These are phyloP conservation scores for Molossus molossus DNA, from an alignment of 2,797 vertebrate genomes.

Conservation along the genomic window DNA sequence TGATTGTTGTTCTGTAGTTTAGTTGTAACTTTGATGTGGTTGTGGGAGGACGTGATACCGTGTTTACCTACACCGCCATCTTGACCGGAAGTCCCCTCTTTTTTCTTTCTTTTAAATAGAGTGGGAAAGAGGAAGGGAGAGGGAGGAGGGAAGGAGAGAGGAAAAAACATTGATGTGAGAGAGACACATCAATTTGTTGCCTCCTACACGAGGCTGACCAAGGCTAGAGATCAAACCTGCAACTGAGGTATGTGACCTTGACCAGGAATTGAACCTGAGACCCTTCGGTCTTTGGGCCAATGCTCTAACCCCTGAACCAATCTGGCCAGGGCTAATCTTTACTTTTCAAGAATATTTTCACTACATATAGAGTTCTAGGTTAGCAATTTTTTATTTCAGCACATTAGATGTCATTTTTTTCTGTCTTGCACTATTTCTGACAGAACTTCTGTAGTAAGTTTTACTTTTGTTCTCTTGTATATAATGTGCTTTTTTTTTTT, in stretches of 20 bases:
- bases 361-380: neutral
- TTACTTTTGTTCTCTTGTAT: slow-evolving; percentile 18
- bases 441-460: slow-evolving; percentile 5
- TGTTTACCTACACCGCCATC: too few species aligned
- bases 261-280: neutral
- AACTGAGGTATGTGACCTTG: neutral
- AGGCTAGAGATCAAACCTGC: neutral
- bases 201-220: too few species aligned
- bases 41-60: too few species aligned
- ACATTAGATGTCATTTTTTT: neutral
- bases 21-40: too few species aligned
- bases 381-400: neutral
- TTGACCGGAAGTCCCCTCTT: too few species aligned
- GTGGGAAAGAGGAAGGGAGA: neutral
- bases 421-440: neutral
- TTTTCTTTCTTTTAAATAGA: neutral
- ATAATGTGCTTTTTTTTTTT: neutral
- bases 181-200: neutral
- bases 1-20: too few species aligned
- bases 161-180: neutral
- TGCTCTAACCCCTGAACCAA: neutral
- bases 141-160: neutral
- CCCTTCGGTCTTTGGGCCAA: neutral
- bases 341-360: too few species aligned
- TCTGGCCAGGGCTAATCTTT: neutral